phyloP scores from a whole-genome alignment of 92 coral and sea anemone species.

The Porites rus region DNA sequence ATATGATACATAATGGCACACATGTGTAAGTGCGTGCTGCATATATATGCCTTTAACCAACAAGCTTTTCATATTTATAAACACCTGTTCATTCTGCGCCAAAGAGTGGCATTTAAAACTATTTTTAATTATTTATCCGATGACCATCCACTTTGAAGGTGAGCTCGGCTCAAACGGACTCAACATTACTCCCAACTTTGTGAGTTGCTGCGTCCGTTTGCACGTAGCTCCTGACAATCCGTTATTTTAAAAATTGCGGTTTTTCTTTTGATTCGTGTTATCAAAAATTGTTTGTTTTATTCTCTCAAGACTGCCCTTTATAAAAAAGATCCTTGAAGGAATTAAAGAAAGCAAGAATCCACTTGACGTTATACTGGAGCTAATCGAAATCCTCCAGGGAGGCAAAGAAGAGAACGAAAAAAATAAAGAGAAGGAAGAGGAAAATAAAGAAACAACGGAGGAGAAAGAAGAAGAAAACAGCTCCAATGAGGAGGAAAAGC shows the following conservation, averaged over 20 bases:
- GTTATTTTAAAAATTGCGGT: background rate
- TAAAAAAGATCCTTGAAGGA: background rate
- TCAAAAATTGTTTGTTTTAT: background rate
- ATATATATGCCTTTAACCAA: too few relatives aligned
- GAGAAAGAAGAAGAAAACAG: background rate
- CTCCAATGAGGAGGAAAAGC: background rate
- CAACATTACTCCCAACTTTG: too few relatives aligned
- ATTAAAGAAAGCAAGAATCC: conserved; percentile 1
- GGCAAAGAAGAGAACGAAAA: background rate
- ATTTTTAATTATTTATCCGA: too few relatives aligned
- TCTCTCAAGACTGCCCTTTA: background rate
- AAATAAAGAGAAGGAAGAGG: conserved; percentile 11
- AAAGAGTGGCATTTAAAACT: too few relatives aligned
- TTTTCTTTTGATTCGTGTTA: background rate
- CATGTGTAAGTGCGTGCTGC: too few relatives aligned
- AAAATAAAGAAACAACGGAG: background rate
- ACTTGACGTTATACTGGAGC: background rate
- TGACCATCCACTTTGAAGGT: too few relatives aligned
- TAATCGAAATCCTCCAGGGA: background rate
- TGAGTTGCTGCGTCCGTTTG: too few relatives aligned
- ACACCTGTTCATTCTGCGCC: too few relatives aligned
- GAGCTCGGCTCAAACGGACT: too few relatives aligned
- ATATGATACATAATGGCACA: background rate
- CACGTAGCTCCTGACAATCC: too few relatives aligned
- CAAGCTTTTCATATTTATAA: too few relatives aligned